These are phyloP conservation scores for Piprites chloris DNA, from an alignment of 2,113 vertebrate genomes.

Conservation along the genomic window DNA sequence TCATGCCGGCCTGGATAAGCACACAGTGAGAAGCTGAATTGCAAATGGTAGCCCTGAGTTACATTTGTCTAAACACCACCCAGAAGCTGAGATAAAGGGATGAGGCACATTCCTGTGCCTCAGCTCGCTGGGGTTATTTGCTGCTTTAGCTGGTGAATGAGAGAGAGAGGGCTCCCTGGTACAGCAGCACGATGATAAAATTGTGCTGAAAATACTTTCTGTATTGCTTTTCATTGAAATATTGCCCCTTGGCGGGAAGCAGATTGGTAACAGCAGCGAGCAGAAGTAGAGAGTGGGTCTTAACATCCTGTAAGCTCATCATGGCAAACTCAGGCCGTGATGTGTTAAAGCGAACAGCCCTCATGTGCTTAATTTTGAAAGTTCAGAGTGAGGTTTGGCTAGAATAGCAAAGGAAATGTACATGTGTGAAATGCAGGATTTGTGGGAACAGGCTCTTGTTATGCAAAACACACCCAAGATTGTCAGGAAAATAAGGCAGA, in stretches of 20 bases:
- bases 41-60: conserved; percentile 14
- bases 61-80: conserved; percentile 5
- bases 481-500: background rate
- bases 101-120: background rate
- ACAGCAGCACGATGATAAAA: background rate
- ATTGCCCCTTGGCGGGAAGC: conserved; percentile 13
- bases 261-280: conserved; percentile 1
- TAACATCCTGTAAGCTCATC: background rate
- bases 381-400: background rate
- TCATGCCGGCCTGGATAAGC: background rate
- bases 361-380: conserved; percentile 27
- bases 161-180: background rate
- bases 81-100: background rate
- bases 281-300: conserved; percentile 5
- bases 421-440: background rate
- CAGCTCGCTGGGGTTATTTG: background rate
- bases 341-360: background rate
- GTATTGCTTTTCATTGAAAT: conserved; percentile 48
- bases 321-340: background rate
- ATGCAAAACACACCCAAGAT: background rate
- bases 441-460: background rate
- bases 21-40: background rate
- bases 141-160: background rate
- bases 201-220: conserved; percentile 25
- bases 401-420: background rate